phyloP scores from a whole-genome alignment of 1,140 invertebrate species.

The Wiebesia pumilae region DNA sequence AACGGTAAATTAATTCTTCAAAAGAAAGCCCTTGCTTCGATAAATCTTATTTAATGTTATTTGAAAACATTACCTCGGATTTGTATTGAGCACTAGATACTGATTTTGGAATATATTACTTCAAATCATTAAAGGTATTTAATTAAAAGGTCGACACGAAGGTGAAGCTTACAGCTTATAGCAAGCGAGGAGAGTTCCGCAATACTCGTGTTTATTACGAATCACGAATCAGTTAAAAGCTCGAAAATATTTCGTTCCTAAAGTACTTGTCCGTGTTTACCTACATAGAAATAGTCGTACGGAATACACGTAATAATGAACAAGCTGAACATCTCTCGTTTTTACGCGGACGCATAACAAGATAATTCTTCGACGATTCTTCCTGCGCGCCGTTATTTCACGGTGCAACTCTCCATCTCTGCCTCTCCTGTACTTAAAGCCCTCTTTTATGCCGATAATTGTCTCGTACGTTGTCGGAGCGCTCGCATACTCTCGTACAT shows the following conservation, averaged over 20 bases:
- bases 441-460: slow-evolving; percentile 31
- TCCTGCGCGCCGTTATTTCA: neutral
- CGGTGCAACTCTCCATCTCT: neutral
- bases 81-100: too few species aligned
- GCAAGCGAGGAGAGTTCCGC: neutral
- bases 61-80: too few species aligned
- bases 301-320: slow-evolving; percentile 6
- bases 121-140: too few species aligned
- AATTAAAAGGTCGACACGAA: too few species aligned
- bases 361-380: slow-evolving; percentile 17
- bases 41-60: too few species aligned
- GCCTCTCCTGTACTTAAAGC: neutral
- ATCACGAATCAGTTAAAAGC: neutral
- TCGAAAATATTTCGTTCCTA: neutral
- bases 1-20: too few species aligned
- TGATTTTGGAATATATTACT: too few species aligned
- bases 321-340: neutral
- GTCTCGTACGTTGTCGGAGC: neutral
- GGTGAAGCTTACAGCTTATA: too few species aligned
- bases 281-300: neutral
- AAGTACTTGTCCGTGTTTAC: neutral
- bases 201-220: neutral
- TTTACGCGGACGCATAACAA: neutral
- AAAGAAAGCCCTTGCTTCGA: too few species aligned
- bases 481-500: slow-evolving; percentile 18